Evolutionary conservation across 2,888 invertebrate genomes (phyloP), one percentile per base, ranked within the genome.

Genomic region (Phorcus lineatus): DNA sequence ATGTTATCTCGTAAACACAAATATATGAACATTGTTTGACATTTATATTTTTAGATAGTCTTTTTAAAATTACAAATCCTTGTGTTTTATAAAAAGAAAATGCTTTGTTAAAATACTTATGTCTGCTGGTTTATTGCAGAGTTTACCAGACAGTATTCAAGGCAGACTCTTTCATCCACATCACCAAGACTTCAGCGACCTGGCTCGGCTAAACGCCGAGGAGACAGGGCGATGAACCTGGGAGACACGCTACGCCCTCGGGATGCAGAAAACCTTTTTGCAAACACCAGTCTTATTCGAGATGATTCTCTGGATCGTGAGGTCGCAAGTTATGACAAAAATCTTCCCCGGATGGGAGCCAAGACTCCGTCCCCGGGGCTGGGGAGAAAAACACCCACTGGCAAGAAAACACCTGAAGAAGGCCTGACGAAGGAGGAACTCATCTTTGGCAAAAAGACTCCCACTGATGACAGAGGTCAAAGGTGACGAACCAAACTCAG

Each of bases 391-490:
- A 83, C 82, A 6, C 81, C 78, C 0, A 52, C 74, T 36, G 79
- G 79, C 19, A 74, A 57, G 57, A 54, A 74, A n/a, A 55, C 81
- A 70, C 79, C 82, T 2, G 81, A 81, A 7, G 53, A 80, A 57
- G 84, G 84, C n/a, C 77, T 87, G 78, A 82, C 87, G 1, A 84
- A 86, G 74, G 88, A 89, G 67, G 90, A 89, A 13, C 83, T 86
- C 53, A 88, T 90, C n/a, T 89, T 89, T 87, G 88, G 89, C 19
- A 83, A 87, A 17, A 90, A 88, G 55, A 87, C 88, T 2, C 88
- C 88, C 74, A 86, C 85, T 24, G 77, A 81, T 66, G 86, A 86
- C 67, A 9, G 62, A 47, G 47, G 47, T 47, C 47, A 47, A 47
- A 47, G 47, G 47, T 47, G 13, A 47, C 11, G 11, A 47, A 47